Base-by-base conservation (phyloP, 92 coral and sea anemone genomes). In the Porites lobata region DNA sequence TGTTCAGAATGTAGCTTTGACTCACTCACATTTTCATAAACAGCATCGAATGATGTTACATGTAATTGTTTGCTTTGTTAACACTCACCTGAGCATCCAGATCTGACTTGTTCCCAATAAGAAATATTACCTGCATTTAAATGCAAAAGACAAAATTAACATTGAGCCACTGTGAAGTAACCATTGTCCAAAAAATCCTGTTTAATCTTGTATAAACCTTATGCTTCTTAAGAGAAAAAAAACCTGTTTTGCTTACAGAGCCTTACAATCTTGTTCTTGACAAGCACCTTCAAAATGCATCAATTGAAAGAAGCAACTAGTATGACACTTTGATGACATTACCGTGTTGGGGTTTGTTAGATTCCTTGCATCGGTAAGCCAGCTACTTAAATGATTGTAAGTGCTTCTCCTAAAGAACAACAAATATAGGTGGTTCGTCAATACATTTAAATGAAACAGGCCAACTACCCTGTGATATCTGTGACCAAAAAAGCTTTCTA, bases 301-400 rank as follows among this genome's bases (percentile, higher is more conserved):
- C 4, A 38, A 24, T 4, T 13, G 53, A 14, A 11, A 7, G 21
- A 51, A 52, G 3, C 4, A 14, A n/a, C 0, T 0, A 22, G 9
- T 26, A 15, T 10, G 1, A 14, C 80, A 78, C 90, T 92, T 95
- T 98, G 77, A 98, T 97, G 82, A 14, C 80, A 78, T 92, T 92
- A 97, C 99, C 84, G 99, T 97, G 82, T 97, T 97, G 65, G 99
- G 99, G 78, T 97, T 97, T 83, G 99, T 97, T 88, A 97, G 90
- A 90, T 97, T 97, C 82, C 99, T 97, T 85, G 99, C 99, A 91
- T 97, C 99, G 69, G 99, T 97, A 59, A 97, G 90, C 99, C 99
- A 97, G 90, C 99, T 97, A 92, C 99, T 97, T 76, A 97, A 81
- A 78, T 97, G 99, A 89, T 97, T 97, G 82, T 97, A 97, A 9